These are phyloP conservation scores for Ylistrum balloti DNA, from an alignment of 1,140 invertebrate species.

Conservation along the genomic window DNA sequence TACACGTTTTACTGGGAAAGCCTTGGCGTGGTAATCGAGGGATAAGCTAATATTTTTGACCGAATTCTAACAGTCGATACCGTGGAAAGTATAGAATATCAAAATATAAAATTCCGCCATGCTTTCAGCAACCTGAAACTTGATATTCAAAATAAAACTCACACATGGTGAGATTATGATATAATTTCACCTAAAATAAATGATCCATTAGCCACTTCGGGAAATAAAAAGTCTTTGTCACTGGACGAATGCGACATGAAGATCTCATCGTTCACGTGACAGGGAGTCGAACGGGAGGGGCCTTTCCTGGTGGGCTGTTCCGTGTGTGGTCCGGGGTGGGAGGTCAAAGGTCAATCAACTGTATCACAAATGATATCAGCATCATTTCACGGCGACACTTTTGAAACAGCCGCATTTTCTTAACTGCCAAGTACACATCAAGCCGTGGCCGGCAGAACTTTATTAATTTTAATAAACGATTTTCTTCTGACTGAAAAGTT, in stretches of 20 bases:
- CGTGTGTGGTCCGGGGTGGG: slow-evolving; percentile 16
- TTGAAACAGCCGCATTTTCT: neutral
- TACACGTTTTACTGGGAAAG: too few relatives aligned
- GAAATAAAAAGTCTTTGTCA: neutral
- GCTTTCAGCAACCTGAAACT: too few relatives aligned
- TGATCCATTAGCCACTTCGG: neutral
- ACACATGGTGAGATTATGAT: neutral
- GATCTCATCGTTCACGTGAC: slow-evolving; percentile 19
- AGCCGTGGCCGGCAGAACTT: neutral
- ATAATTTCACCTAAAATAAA: neutral
- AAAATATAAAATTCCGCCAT: too few relatives aligned
- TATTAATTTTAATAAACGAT: slow-evolving; percentile 31
- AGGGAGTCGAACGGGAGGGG: slow-evolving; percentile 17
- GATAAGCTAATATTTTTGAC: too few relatives aligned
- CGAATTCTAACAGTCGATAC: too few relatives aligned
- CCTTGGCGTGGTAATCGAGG: too few relatives aligned
- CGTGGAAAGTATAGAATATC: too few relatives aligned
- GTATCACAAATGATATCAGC: neutral
- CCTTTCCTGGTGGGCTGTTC: neutral
- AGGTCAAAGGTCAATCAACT: slow-evolving; percentile 9
- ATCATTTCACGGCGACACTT: neutral
- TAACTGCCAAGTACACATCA: neutral
- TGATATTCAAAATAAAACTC: too few relatives aligned
- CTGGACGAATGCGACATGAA: neutral
- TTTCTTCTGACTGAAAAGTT: slow-evolving; percentile 13